These are phyloP conservation scores for Acronicta leporina DNA, from an alignment of 2,888 invertebrate species.

Conservation along the genomic window DNA sequence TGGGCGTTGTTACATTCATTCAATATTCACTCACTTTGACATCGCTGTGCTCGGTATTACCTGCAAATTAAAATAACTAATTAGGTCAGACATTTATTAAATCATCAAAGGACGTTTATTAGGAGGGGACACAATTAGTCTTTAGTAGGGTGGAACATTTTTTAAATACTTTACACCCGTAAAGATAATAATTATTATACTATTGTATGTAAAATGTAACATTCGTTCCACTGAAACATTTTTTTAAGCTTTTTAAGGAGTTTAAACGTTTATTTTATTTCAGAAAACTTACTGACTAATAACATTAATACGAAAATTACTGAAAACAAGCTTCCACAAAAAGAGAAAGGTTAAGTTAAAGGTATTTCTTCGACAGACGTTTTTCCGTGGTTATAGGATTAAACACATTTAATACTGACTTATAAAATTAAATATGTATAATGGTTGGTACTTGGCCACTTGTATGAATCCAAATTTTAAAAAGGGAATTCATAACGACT, in stretches of 20 bases:
- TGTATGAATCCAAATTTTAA: not conserved
- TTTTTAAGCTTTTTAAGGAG: too few relatives aligned
- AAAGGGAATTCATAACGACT: not conserved
- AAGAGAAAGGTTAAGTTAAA: too few relatives aligned
- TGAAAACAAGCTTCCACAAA: too few relatives aligned
- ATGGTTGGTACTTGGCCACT: not conserved
- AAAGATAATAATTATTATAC: slow-evolving; percentile 22
- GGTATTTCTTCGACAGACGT: too few relatives aligned
- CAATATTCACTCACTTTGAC: slow-evolving; percentile 13
- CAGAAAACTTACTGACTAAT: too few relatives aligned
- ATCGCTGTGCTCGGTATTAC: slow-evolving; percentile 25
- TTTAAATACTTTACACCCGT: slow-evolving; percentile 3
- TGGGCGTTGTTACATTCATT: slow-evolving; percentile 4
- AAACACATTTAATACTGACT: too few relatives aligned
- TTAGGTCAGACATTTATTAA: slow-evolving; percentile 34
- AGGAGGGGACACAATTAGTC: slow-evolving; percentile 13
- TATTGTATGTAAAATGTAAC: slow-evolving; percentile 6
- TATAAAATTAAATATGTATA: not conserved
- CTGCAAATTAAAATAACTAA: slow-evolving; percentile 29
- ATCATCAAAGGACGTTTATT: slow-evolving; percentile 27
- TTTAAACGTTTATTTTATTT: too few relatives aligned
- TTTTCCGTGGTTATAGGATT: too few relatives aligned
- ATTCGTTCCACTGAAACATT: slow-evolving; percentile 4
- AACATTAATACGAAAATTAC: too few relatives aligned
- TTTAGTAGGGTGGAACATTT: slow-evolving; percentile 23